Base-by-base conservation (phyloP, 2,888 invertebrate species). In the Andrena praecox region DNA sequence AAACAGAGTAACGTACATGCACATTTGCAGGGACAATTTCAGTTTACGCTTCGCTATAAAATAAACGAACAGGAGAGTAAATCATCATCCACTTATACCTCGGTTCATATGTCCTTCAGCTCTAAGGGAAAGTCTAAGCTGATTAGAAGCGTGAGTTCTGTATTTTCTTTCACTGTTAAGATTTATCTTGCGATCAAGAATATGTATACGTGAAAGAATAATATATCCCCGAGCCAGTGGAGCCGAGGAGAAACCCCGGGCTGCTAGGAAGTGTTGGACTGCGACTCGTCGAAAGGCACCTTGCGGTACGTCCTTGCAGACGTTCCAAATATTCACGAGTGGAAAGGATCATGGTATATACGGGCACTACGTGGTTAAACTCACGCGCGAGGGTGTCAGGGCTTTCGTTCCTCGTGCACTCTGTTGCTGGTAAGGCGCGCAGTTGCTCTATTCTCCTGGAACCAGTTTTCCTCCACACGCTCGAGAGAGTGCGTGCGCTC, bases 381-480 rank as follows among this genome's bases (percentile, higher is more conserved):
- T 86, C 79, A 84, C 77, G 87, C 84, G 88, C 88, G 92, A 91
- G 90, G 91, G 91, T 91, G 91, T 90, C 87, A 86, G 76, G 82
- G 82, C 83, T 87, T 87, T 86, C 88, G 87, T 89, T 88, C 79
- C 62, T 87, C 88, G 85, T 85, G 86, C 81, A 24, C 56, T 56
- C 56, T 85, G 87, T 84, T 87, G 89, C 87, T 87, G 87, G 82
- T 87, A 87, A 89, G 85, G 86, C 86, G 89, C 90, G 89, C 90
- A 89, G 92, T 91, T 93, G 91, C 92, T 93, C 93, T 93, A 93
- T 93, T 93, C 92, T 91, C 87, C 90, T 91, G 93, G 91, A 93
- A 93, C 93, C 93, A 93, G 93, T 93, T 93, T 93, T 93, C 92
- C 92, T 93, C 91, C 85, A 87, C 88, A 87, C 88, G 80, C 82